phyloP scores from a whole-genome alignment of 2,888 invertebrate genomes.

The Heliconius sara region DNA sequence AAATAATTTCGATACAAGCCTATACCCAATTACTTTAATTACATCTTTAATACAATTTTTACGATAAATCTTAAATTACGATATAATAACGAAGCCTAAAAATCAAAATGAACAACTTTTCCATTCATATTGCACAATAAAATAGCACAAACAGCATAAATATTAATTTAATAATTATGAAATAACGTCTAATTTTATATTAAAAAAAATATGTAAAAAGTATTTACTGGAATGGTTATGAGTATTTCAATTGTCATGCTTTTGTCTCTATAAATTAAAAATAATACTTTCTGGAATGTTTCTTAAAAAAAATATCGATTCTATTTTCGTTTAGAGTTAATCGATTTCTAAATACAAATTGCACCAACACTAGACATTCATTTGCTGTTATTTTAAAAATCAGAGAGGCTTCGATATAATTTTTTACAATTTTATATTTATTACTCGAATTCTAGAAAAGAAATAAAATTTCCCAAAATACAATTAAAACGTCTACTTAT shows the following conservation, averaged over 20 bases:
- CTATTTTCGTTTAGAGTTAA: neutral
- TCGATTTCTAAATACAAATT: neutral
- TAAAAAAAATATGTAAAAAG: constrained; percentile 35
- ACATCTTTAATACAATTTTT: constrained; percentile 79
- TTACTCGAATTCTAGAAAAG: constrained; percentile 24
- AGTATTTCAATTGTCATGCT: constrained; percentile 53
- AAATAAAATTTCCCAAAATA: constrained; percentile 26
- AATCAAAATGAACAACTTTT: constrained; percentile 71
- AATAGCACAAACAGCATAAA: constrained; percentile 76
- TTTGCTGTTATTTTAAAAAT: neutral
- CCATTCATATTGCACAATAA: constrained; percentile 79
- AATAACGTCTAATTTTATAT: constrained; percentile 58
- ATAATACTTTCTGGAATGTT: constrained; percentile 39
- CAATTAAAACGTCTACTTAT: constrained; percentile 47
- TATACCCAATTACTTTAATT: constrained; percentile 73
- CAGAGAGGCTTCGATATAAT: constrained; percentile 32
- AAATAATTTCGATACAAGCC: constrained; percentile 75
- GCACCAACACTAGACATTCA: neutral
- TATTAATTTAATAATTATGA: constrained; percentile 57
- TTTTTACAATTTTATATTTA: constrained; percentile 29
- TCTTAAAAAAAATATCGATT: constrained; percentile 20
- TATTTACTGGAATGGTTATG: constrained; percentile 50
- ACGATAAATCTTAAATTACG: constrained; percentile 62
- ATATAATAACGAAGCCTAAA: constrained; percentile 67
- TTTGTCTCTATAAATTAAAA: constrained; percentile 38